Evolutionary conservation across 2,888 invertebrate genomes (phyloP), one percentile per base, ranked within the genome.

Genomic region (Eilema caniola): DNA sequence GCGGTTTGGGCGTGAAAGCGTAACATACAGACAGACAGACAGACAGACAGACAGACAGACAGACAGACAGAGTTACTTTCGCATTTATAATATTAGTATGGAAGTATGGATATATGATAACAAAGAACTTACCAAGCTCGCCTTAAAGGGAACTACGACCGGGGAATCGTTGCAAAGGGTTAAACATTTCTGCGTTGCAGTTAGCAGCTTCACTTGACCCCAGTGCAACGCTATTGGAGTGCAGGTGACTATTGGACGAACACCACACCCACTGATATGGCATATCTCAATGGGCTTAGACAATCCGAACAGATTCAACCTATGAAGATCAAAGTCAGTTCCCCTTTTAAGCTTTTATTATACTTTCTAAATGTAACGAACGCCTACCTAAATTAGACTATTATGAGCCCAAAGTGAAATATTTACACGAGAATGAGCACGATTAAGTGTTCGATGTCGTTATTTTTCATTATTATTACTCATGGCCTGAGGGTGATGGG

Each of bases 111-210:
- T 20, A 47, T 20, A 47, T 47, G 7, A 20, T 47, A 47, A 23
- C 12, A 1, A 33, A 11, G 11, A 10, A 5, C 67, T 72, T 62
- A 72, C 72, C 69, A 72, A 62, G 62, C 90, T 88, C 3, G 95
- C 92, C 67, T 89, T 95, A 80, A 96, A 96, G 77, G 94, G 87
- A 0, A 97, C 97, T 63, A 93, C 86, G 59, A 97, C 96, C 1
- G 97, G 97, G 0, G 97, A 97, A 85, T 97, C 97, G 83, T 97
- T 98, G 70, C 95, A 95, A 0, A 97, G 86, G 0, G 91, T 93
- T 0, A 97, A 86, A 1, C 83, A 84, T 89, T 96, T 95, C 3
- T 93, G 90, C 47, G 91, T 90, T 71, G 90, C 93, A 20, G 90
- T 90, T 28, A 97, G 90, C 33, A 97, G 92, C 65, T 95, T 94